These are phyloP conservation scores for Beroe ovata DNA, from an alignment of 37 sponge, comb jelly and placozoan genomes.

Conservation along the genomic window DNA sequence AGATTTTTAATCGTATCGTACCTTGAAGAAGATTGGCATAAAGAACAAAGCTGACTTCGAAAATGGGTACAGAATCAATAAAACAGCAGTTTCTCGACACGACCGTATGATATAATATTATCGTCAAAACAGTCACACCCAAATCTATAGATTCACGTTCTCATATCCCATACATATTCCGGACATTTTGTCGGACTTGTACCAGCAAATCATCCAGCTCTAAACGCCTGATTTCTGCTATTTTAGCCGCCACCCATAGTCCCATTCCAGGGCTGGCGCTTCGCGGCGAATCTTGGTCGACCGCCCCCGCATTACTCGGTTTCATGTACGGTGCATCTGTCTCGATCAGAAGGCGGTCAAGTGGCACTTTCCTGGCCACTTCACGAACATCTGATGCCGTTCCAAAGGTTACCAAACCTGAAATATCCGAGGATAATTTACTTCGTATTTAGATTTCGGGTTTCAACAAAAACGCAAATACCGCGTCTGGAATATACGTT, in stretches of 20 bases:
- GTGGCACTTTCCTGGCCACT: slow-evolving; percentile 68
- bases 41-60: too few relatives aligned
- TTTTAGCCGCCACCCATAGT: slow-evolving; percentile 44
- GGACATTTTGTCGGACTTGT: slow-evolving; percentile 47
- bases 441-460: too few relatives aligned
- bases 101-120: too few relatives aligned
- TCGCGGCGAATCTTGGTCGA: slow-evolving; percentile 48
- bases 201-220: slow-evolving; percentile 37
- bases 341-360: slow-evolving; percentile 83
- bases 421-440: not conserved
- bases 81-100: too few relatives aligned
- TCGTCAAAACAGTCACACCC: too few relatives aligned
- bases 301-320: slow-evolving; percentile 65
- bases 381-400: slow-evolving; percentile 51
- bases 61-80: too few relatives aligned
- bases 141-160: too few relatives aligned
- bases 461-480: too few relatives aligned
- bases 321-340: slow-evolving; percentile 90
- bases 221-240: slow-evolving; percentile 48
- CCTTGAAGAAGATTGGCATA: too few relatives aligned
- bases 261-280: slow-evolving; percentile 17
- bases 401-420: slow-evolving; percentile 72
- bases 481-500: not conserved
- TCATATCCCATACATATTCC: slow-evolving; percentile 56
- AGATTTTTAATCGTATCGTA: too few relatives aligned